phyloP scores from a whole-genome alignment of 2,888 invertebrate genomes.

The Euspilapteryx auroguttella region DNA sequence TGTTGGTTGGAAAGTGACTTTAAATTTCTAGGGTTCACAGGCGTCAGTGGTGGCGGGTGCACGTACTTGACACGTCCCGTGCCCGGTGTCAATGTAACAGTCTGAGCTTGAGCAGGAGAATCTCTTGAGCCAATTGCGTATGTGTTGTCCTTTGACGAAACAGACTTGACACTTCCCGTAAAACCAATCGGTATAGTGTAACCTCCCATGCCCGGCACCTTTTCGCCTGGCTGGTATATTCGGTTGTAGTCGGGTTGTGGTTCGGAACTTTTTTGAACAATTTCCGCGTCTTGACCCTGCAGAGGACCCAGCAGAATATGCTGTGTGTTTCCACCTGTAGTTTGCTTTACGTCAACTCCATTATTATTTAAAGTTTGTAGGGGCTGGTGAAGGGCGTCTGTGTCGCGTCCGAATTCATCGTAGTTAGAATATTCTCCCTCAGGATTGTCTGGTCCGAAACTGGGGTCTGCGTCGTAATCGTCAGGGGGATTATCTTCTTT shows the following conservation, averaged over 20 bases:
- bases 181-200: slow-evolving; percentile 70
- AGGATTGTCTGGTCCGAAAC: slow-evolving; percentile 26
- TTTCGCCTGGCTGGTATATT: slow-evolving; percentile 66
- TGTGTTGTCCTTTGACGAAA: slow-evolving; percentile 62
- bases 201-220: slow-evolving; percentile 67
- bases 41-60: slow-evolving; percentile 16
- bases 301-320: slow-evolving; percentile 63
- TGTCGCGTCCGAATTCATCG: slow-evolving; percentile 52
- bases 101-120: slow-evolving; percentile 69
- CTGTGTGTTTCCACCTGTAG: slow-evolving; percentile 62
- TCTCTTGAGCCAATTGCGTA: slow-evolving; percentile 58
- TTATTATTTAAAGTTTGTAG: slow-evolving; percentile 26
- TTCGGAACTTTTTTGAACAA: slow-evolving; percentile 61
- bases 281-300: slow-evolving; percentile 60
- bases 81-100: slow-evolving; percentile 57
- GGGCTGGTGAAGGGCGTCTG: slow-evolving; percentile 31
- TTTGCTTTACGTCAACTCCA: slow-evolving; percentile 42
- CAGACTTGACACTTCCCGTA: slow-evolving; percentile 68
- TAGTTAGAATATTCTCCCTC: slow-evolving; percentile 64
- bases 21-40: slow-evolving; percentile 29
- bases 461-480: slow-evolving; percentile 44
- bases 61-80: slow-evolving; percentile 41
- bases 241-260: slow-evolving; percentile 52
- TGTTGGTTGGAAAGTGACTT: slow-evolving; percentile 28
- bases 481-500: slow-evolving; percentile 33